A percentile compares a stretch with the other conserved stretches of the same genome.
Evolutionary conservation across 2,797 vertebrate species (phyloP).

Genomic region (Chelmon rostratus): DNA sequence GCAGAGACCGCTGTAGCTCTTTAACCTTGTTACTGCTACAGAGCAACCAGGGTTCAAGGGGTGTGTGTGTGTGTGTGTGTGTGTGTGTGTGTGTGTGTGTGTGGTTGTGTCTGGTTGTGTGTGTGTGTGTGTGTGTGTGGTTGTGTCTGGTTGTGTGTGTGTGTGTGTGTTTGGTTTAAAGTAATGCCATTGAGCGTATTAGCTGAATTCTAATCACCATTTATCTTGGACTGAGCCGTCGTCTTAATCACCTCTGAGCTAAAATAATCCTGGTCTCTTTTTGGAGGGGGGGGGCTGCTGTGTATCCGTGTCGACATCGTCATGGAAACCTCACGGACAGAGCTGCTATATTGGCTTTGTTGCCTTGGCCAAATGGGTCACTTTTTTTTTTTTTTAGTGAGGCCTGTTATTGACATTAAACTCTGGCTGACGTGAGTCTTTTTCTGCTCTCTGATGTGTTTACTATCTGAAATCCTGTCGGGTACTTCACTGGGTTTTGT

Average conservation of each 20-base stretch:
- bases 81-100: not conserved
- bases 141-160: not conserved
- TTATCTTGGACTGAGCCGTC: slow-evolving; percentile 26
- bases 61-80: not conserved
- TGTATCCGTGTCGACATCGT: slow-evolving; percentile 12
- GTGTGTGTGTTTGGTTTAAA: not conserved
- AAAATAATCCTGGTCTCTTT: slow-evolving; percentile 11
- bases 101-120: not conserved
- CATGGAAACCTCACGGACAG: slow-evolving; percentile 55
- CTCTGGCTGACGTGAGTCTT: not conserved
- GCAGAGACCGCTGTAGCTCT: not conserved
- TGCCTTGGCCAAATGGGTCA: slow-evolving; percentile 31
- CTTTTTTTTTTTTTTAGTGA: not conserved
- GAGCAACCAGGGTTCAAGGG: not conserved
- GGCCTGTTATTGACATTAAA: not conserved
- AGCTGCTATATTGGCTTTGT: slow-evolving; percentile 2
- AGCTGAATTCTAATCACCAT: slow-evolving; percentile 33
- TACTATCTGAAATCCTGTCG: not conserved
- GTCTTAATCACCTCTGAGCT: slow-evolving; percentile 18
- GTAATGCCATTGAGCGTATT: slow-evolving; percentile 7
- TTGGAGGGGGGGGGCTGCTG: not conserved
- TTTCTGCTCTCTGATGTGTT: not conserved
- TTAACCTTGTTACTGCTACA: not conserved
- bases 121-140: not conserved
- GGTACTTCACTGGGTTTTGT: too few relatives aligned